phyloP scores from a whole-genome alignment of 2,797 vertebrate species.

The Chelidonichthys spinosus region DNA sequence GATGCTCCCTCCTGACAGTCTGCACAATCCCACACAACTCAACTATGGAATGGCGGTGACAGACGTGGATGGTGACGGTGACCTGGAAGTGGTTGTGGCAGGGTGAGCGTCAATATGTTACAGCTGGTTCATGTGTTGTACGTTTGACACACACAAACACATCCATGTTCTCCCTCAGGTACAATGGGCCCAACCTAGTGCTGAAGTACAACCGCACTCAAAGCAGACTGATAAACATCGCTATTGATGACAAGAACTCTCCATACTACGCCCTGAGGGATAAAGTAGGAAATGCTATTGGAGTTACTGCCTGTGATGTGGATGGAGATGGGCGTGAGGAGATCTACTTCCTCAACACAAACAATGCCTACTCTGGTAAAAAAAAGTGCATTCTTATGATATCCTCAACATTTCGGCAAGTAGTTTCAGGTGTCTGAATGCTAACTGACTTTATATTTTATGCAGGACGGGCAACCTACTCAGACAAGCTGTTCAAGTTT shows the following conservation, averaged over 20 bases:
- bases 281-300: constrained; percentile 90
- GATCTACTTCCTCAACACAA: constrained; percentile 98
- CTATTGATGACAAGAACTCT: constrained; percentile 87
- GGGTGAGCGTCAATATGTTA: constrained; percentile 83
- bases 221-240: constrained; percentile 89
- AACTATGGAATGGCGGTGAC: constrained; percentile 96
- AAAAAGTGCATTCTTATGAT: neutral
- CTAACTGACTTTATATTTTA: constrained; percentile 3
- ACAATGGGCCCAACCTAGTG: constrained; percentile 94
- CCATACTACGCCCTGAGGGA: constrained; percentile 91
- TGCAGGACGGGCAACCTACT: constrained; percentile 90
- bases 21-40: constrained; percentile 93
- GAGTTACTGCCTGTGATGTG: constrained; percentile 94
- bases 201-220: constrained; percentile 88
- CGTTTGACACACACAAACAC: too few species aligned
- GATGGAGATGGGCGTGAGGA: constrained; percentile 95
- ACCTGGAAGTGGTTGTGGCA: constrained; percentile 92
- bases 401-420: neutral
- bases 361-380: constrained; percentile 94
- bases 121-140: neutral
- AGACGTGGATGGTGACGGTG: constrained; percentile 91
- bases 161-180: constrained; percentile 77
- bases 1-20: constrained; percentile 87
- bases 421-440: neutral
- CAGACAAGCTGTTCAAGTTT: constrained; percentile 95